Base-by-base conservation (phyloP, 2,113 vertebrate genomes). In the Albula goreensis region DNA sequence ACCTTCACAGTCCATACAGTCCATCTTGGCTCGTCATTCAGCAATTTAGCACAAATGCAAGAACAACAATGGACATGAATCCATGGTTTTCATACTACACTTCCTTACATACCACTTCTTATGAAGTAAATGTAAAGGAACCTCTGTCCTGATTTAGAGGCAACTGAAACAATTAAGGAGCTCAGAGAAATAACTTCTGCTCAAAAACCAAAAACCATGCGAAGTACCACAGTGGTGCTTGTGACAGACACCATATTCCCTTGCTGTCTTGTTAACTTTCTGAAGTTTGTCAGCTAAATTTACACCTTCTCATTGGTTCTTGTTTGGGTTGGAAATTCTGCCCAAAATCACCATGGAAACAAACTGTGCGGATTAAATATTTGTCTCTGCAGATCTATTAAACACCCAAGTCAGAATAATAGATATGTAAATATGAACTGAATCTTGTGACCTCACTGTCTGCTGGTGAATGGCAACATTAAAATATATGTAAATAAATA, bases 291-390 rank as follows among this genome's bases (percentile, higher is more conserved):
- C 12, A 49, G 53, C 48, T 63, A 79, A 60, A 63, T 85, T 80
- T 60, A 80, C 50, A 85, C 53, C 79, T n/a, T 60, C 25, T 50
- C 78, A 57, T 80, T 60, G 41, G 25, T 60, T 80, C 17, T 25
- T 51, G 22, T 85, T 48, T 57, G 50, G 31, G 74, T 53, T 85
- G 84, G 49, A 9, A 49, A 12, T 50, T 13, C 48, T 70, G 5
- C 78, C 84, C 78, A 48, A 85, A 70, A 85, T 66, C 78, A 66
- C 78, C 78, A 66, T 66, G 57, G 78, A 85, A 51, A 85, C 78
- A 80, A 74, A 85, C 77, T 85, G 70, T 50, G 25, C 12, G 82
- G 53, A 56, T 56, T 56, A 56, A 9, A 12, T 10, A 78, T 56
- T n/a, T 85, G 74, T 66, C 83, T 50, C 70, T 41, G 74, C n/a